These are phyloP conservation scores for Habropoda laboriosa DNA, from an alignment of 1,140 invertebrate genomes.

Conservation along the genomic window DNA sequence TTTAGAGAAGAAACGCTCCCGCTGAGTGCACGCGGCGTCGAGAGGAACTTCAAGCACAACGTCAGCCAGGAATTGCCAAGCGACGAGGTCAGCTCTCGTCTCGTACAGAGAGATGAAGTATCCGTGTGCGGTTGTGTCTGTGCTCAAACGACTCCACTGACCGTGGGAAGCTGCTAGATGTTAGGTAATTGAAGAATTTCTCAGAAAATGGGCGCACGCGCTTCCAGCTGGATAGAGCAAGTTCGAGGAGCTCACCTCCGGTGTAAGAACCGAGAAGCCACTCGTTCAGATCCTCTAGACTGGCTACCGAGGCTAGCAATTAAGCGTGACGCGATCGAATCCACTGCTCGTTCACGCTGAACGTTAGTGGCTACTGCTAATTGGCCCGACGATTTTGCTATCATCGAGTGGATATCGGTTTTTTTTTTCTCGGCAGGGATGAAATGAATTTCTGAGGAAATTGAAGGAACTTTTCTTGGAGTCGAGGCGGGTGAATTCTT, in stretches of 20 bases:
- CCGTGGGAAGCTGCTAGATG: conserved; percentile 55
- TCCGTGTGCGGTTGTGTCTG: neutral
- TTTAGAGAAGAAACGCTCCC: conserved; percentile 60
- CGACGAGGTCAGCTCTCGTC: conserved; percentile 46
- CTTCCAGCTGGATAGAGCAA: neutral
- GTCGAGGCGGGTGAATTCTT: too few relatives aligned
- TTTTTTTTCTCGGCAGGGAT: neutral
- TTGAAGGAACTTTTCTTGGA: too few relatives aligned
- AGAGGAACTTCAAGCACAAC: neutral
- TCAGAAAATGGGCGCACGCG: conserved; percentile 52
- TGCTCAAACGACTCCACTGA: conserved; percentile 26
- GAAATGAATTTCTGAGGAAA: too few relatives aligned
- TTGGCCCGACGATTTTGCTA: conserved; percentile 3
- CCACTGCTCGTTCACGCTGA: conserved; percentile 20
- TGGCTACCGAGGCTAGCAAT: conserved; percentile 56
- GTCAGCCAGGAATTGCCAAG: conserved; percentile 9
- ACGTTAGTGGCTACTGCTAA: conserved; percentile 18
- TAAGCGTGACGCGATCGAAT: conserved; percentile 69
- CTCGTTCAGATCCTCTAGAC: too few relatives aligned
- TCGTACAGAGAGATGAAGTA: too few relatives aligned
- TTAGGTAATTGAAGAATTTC: conserved; percentile 66
- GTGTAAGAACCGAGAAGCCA: neutral
- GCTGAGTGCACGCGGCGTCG: conserved; percentile 47
- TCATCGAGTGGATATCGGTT: neutral
- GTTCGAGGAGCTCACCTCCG: neutral